Percentiles rank a stretch among this genome's conserved stretches.
Conservation (phyloP, 2,888 invertebrate species). For the Proisotoma minuta region DNA sequence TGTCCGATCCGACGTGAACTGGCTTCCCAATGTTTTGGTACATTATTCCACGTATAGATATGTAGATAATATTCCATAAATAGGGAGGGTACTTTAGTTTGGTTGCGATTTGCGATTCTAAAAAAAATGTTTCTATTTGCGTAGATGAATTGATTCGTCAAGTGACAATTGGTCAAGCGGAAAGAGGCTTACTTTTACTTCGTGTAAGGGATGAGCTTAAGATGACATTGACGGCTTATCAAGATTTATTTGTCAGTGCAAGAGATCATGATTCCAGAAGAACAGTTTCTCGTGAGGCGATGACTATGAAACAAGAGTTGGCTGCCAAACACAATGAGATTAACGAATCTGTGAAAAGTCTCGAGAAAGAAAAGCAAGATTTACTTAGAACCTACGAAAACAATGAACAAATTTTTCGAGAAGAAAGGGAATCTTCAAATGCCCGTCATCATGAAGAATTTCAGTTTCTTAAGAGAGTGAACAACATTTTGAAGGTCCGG, state of each 20-base stretch:
- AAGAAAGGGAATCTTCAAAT: constrained; percentile 53
- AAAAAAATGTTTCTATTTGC: neutral
- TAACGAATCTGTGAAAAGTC: constrained; percentile 44
- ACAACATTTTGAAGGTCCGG: constrained; percentile 54
- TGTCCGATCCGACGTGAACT: constrained; percentile 31
- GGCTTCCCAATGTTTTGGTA: constrained; percentile 30
- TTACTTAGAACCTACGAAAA: constrained; percentile 18
- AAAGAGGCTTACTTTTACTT: constrained; percentile 23
- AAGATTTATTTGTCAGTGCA: constrained; percentile 26
- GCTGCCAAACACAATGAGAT: constrained; percentile 52
- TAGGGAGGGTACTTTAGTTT: no score
- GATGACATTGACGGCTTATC: constrained; percentile 26
- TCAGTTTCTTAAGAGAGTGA: constrained; percentile 54
- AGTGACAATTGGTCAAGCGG: constrained; percentile 19
- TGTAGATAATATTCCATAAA: neutral
- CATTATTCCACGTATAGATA: neutral
- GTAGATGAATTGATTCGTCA: constrained; percentile 28
- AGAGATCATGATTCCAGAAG: constrained; percentile 18
- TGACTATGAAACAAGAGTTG: constrained; percentile 49
- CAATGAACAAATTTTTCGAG: constrained; percentile 49
- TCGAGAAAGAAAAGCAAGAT: constrained; percentile 20
- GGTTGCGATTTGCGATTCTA: neutral
- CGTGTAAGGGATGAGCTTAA: constrained; percentile 25
- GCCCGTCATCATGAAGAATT: constrained; percentile 55
- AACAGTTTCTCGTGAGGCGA: constrained; percentile 18